Conservation (phyloP, 2,888 invertebrate genomes). For the Hoplodrina blanda region DNA sequence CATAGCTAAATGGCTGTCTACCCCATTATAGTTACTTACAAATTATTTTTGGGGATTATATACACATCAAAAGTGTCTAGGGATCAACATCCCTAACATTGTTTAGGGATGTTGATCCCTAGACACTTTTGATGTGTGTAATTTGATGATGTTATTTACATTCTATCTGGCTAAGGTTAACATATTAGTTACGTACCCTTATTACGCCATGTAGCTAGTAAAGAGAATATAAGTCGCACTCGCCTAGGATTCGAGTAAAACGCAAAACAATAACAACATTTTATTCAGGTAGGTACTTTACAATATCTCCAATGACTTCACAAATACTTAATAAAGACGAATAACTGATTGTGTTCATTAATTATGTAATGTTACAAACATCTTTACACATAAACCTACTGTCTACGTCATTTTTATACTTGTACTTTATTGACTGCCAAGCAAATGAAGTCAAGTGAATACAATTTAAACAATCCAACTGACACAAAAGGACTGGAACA, state of each 20-base stretch:
- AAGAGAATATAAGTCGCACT: background rate
- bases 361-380: slow-evolving; percentile 6
- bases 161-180: background rate
- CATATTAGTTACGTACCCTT: background rate
- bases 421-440: slow-evolving; percentile 25
- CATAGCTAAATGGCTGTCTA: background rate
- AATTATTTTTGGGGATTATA: background rate
- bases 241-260: background rate
- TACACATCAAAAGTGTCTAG: too few species aligned
- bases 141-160: background rate
- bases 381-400: background rate
- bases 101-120: too few species aligned
- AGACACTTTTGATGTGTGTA: too few species aligned
- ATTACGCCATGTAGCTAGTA: background rate
- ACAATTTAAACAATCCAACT: slow-evolving; percentile 43
- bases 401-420: background rate
- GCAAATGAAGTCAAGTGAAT: slow-evolving; percentile 24
- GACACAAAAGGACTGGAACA: slow-evolving; percentile 41
- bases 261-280: background rate
- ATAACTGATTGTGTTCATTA: background rate
- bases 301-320: background rate
- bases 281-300: background rate
- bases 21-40: background rate
- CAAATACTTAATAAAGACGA: background rate
- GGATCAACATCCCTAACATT: too few species aligned